Evolutionary conservation across 1,140 invertebrate genomes (phyloP).

Genomic region (Drosophila orosa): DNA sequence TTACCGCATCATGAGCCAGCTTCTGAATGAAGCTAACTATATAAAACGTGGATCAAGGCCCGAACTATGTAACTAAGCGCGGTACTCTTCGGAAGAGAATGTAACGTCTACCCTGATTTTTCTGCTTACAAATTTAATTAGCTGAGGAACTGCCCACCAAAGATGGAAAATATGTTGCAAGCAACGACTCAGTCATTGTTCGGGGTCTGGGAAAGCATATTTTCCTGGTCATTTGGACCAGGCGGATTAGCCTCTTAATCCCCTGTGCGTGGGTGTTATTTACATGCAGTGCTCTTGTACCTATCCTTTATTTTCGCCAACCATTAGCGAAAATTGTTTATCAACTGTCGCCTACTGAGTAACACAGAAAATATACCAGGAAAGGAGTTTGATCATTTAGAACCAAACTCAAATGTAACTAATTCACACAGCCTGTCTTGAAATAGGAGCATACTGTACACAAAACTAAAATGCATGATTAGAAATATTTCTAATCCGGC

Average conservation of each 20-base stretch:
- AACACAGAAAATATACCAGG: conserved; percentile 12
- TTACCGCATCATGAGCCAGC: conserved; percentile 23
- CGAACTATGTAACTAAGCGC: not conserved
- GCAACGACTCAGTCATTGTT: conserved; percentile 11
- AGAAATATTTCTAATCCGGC: conserved; percentile 31
- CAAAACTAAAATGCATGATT: not conserved
- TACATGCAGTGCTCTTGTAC: conserved; percentile 48
- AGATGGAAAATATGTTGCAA: conserved; percentile 27
- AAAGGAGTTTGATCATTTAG: conserved; percentile 30
- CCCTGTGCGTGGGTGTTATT: conserved; percentile 58
- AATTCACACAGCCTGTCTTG: not conserved
- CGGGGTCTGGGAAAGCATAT: conserved; percentile 3
- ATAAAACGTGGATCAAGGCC: not conserved
- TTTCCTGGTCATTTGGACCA: conserved; percentile 35
- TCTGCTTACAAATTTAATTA: conserved; percentile 70
- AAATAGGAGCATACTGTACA: not conserved
- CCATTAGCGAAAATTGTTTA: conserved; percentile 48
- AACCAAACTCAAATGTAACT: not conserved
- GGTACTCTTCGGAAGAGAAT: not conserved
- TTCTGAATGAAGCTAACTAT: conserved; percentile 17
- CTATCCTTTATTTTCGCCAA: conserved; percentile 34
- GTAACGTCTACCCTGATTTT: not conserved
- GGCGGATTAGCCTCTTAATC: conserved; percentile 67
- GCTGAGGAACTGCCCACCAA: conserved; percentile 60
- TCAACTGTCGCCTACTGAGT: conserved; percentile 22